These are phyloP conservation scores for Tricholaema leucomelas DNA, from an alignment of 2,113 vertebrate genomes.

Conservation along the genomic window DNA sequence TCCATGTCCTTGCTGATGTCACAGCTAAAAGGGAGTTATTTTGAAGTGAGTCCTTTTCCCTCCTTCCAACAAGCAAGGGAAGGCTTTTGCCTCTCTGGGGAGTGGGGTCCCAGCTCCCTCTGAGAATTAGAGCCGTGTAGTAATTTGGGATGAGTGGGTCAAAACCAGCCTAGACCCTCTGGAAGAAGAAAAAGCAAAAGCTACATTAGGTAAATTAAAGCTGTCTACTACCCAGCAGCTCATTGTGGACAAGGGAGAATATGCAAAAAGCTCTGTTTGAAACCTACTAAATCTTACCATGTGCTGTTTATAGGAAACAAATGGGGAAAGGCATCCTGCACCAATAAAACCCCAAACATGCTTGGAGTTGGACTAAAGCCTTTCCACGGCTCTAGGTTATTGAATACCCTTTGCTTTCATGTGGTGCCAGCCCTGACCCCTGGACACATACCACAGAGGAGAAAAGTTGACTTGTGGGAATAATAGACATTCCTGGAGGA, in stretches of 20 bases:
- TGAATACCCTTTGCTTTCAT: slow-evolving; percentile 78
- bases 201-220: slow-evolving; percentile 71
- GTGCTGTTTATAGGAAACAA: slow-evolving; percentile 92
- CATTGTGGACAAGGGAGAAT: slow-evolving; percentile 65
- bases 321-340: slow-evolving; percentile 81
- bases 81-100: rapidly evolving
- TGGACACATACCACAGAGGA: slow-evolving; percentile 49
- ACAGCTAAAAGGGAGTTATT: background rate
- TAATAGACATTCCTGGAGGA: slow-evolving; percentile 70
- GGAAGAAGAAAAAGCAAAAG: slow-evolving; percentile 63
- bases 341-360: slow-evolving; percentile 75
- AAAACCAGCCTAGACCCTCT: slow-evolving; percentile 15
- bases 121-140: background rate
- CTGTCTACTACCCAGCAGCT: slow-evolving; percentile 74
- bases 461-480: slow-evolving; percentile 69
- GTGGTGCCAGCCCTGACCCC: slow-evolving; percentile 79
- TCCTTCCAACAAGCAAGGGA: background rate
- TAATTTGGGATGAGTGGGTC: slow-evolving; percentile 30
- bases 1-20: background rate
- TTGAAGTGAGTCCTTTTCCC: background rate
- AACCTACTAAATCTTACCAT: slow-evolving; percentile 88
- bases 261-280: slow-evolving; percentile 77
- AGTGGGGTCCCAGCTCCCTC: background rate
- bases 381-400: slow-evolving; percentile 69
- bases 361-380: slow-evolving; percentile 69